These are phyloP conservation scores for Bombus balteatus DNA, from an alignment of 1,140 invertebrate genomes.

Conservation along the genomic window DNA sequence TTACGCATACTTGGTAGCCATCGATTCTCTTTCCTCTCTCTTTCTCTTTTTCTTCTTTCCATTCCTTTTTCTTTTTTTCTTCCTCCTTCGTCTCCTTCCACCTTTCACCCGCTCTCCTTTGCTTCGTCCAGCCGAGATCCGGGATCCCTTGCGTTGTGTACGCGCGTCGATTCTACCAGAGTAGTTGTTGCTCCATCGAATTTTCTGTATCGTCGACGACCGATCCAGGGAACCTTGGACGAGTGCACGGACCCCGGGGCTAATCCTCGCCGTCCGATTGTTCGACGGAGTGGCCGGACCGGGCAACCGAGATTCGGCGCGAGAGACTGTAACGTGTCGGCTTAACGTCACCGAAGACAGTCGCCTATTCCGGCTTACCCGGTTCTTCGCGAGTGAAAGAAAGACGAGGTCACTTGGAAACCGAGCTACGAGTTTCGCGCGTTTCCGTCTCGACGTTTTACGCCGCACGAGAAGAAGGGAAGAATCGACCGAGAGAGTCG, in stretches of 20 bases:
- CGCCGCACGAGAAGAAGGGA: neutral
- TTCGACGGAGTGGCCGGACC: neutral
- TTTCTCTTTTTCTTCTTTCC: neutral
- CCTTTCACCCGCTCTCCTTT: no score
- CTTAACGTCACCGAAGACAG: conserved; percentile 69
- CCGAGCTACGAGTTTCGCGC: neutral
- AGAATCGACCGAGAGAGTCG: neutral
- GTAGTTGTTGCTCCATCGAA: no score
- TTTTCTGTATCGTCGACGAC: conserved; percentile 17
- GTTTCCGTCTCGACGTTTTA: neutral
- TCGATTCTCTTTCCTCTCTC: neutral
- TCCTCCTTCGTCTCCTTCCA: neutral
- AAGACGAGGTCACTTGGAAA: neutral
- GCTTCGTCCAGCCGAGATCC: neutral
- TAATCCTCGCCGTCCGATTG: conserved; percentile 54
- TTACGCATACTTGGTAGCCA: conserved; percentile 27
- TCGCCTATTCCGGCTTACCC: conserved; percentile 51
- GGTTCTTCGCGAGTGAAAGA: neutral
- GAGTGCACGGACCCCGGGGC: conserved; percentile 35
- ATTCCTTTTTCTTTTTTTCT: rapidly evolving
- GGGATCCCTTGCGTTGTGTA: conserved; percentile 5
- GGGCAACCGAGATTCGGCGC: conserved; percentile 47
- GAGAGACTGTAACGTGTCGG: conserved; percentile 68
- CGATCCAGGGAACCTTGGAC: conserved; percentile 9
- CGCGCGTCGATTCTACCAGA: no score